Conservation (phyloP, 2,113 vertebrate genomes). For the Sapayoa aenigma region DNA sequence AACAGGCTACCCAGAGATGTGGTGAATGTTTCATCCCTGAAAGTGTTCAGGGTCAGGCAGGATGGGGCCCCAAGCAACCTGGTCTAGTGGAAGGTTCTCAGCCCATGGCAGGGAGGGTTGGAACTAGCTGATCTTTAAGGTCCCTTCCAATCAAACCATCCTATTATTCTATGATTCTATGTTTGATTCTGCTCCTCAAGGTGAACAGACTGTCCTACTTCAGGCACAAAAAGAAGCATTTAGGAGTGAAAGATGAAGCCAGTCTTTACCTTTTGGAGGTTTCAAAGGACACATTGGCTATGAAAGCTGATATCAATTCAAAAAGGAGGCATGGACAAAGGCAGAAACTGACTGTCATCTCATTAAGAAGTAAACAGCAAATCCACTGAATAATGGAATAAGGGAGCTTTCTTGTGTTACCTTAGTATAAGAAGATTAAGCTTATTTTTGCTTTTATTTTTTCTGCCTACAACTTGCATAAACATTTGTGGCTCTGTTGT, state of each 20-base stretch:
- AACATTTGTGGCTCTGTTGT: not conserved
- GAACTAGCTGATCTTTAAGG: not conserved
- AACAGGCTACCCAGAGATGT: not conserved
- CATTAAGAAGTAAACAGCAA: not conserved
- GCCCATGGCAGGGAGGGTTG: not conserved
- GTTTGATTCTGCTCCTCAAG: not conserved
- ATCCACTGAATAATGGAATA: not conserved
- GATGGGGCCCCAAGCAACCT: not conserved
- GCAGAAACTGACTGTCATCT: not conserved
- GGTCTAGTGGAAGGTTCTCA: not conserved
- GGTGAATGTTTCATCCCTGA: not conserved
- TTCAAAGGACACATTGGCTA: not conserved
- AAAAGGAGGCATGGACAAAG: not conserved
- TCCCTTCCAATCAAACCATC: not conserved
- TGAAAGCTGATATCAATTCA: not conserved
- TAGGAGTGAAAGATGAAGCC: not conserved
- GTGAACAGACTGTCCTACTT: not conserved
- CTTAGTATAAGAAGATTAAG: conserved; percentile 12
- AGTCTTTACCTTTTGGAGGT: not conserved
- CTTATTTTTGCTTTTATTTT: conserved; percentile 31
- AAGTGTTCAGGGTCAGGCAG: too few species aligned
- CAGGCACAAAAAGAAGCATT: not conserved
- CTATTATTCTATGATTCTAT: not conserved
- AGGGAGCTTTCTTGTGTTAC: not conserved
- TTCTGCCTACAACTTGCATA: conserved; percentile 1